phyloP scores from a whole-genome alignment of 2,113 vertebrate species.

The Pygoscelis adeliae region DNA sequence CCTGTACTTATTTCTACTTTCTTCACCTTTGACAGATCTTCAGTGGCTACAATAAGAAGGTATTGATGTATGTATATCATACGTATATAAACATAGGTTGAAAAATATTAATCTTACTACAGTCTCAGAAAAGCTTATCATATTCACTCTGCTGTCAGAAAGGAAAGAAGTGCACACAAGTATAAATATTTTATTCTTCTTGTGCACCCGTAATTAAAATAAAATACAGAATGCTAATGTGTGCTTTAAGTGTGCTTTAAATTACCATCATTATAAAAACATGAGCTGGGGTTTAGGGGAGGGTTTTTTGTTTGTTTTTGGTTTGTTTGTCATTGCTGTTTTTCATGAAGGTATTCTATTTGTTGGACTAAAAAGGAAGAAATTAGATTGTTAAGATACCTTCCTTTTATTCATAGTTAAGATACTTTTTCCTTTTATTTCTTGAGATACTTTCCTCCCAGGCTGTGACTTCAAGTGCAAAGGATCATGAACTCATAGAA shows the following conservation, averaged over 20 bases:
- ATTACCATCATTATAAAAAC: not conserved
- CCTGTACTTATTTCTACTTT: not conserved
- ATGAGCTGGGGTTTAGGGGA: not conserved
- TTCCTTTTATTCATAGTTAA: too few relatives aligned
- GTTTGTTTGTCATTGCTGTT: not conserved
- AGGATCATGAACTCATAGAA: not conserved
- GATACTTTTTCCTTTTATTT: too few relatives aligned
- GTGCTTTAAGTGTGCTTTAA: not conserved
- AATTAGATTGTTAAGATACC: not conserved
- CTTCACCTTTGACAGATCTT: not conserved
- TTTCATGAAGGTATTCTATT: not conserved
- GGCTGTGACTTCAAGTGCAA: not conserved
- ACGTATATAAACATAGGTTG: not conserved
- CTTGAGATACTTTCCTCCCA: not conserved
- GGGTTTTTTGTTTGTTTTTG: not conserved
- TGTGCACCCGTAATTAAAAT: not conserved
- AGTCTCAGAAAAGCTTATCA: not conserved
- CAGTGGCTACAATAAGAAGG: not conserved
- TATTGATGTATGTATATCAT: not conserved
- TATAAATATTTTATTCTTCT: slow-evolving; percentile 10
- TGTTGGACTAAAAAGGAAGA: not conserved
- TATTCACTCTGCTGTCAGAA: not conserved
- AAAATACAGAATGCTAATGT: not conserved
- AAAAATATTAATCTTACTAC: not conserved
- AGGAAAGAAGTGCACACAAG: not conserved